These are phyloP conservation scores for Sarcophaga rosellei DNA, from an alignment of 2,888 invertebrate species.

Conservation along the genomic window DNA sequence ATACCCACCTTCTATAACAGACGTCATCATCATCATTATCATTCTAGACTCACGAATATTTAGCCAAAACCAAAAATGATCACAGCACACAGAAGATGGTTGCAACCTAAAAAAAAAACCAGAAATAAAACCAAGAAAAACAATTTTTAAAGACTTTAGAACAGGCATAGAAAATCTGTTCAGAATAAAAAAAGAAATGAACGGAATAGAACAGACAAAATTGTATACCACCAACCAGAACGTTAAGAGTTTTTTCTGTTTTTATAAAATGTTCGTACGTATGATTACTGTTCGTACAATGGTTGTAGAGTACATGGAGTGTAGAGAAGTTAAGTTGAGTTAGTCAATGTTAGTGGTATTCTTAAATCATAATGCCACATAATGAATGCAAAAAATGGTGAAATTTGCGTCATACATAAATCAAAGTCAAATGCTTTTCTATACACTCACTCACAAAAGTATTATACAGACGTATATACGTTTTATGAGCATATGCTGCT, in stretches of 20 bases:
- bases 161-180: background rate
- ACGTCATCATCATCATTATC: conserved; percentile 65
- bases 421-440: conserved; percentile 65
- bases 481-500: too few species aligned
- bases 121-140: too few species aligned
- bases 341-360: conserved; percentile 52
- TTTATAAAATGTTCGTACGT: conserved; percentile 24
- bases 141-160: too few species aligned
- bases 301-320: conserved; percentile 36
- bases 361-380: conserved; percentile 69
- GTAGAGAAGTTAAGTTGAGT: too few species aligned
- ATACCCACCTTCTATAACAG: conserved; percentile 61
- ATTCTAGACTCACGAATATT: conserved; percentile 66
- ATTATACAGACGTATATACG: background rate
- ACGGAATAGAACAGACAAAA: background rate
- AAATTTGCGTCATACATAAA: conserved; percentile 69
- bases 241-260: conserved; percentile 1
- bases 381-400: conserved; percentile 67
- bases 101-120: background rate
- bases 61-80: conserved; percentile 34
- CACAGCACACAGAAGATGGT: conserved; percentile 27
- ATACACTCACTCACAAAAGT: conserved; percentile 13
- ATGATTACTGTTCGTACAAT: conserved; percentile 39
- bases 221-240: background rate
- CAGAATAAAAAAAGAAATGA: background rate